Base-by-base conservation (phyloP, 2,113 vertebrate genomes). In the Sinocyclocheilus anophthalmus region DNA sequence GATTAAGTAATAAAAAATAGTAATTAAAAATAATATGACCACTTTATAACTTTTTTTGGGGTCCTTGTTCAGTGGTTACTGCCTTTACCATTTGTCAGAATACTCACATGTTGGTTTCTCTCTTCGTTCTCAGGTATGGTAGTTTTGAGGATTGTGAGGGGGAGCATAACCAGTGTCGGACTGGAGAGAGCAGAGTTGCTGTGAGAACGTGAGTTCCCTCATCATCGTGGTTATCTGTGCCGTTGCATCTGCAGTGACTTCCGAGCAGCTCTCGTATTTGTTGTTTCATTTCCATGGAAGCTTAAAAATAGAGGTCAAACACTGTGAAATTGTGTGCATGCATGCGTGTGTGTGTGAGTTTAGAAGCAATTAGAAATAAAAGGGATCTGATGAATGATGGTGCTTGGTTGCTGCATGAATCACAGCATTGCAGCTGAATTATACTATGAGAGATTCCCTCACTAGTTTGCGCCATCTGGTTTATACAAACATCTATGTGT, bases 181-280 rank as follows among this genome's bases (percentile, higher is more conserved):
- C 94, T 14, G 90, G 93, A 0, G 96, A 96, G 88, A 94, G 92
- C 80, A 94, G 85, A 48, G 86, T 90, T 1, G 96, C 95, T 30
- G 95, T 99, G 90, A 95, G 95, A 92, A 97, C 91, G 97, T 99
- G 91, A 96, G 97, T 93, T 37, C 26, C 16, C 24, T 69, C 42
- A n/a, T 50, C 5, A 2, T 53, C 45, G 0, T 18, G 65, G 65
- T 83, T 83, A 83, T 83, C 37, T 82, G 79, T 81, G 53, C 3
- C 2, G 5, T 59, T 30, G 6, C 59, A 37, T 69, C 76, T 63
- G 39, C 10, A 14, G 18, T 37, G 13, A 14, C 24, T 14, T 84
- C 50, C 7, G 0, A 26, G 50, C 20, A 77, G 65, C 3, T 30
- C 26, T 69, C 10, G n/a, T 18, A 33, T 81, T 86, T 80, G 20